phyloP scores from a whole-genome alignment of 2,113 vertebrate genomes.

The Lethenteron reissneri region DNA sequence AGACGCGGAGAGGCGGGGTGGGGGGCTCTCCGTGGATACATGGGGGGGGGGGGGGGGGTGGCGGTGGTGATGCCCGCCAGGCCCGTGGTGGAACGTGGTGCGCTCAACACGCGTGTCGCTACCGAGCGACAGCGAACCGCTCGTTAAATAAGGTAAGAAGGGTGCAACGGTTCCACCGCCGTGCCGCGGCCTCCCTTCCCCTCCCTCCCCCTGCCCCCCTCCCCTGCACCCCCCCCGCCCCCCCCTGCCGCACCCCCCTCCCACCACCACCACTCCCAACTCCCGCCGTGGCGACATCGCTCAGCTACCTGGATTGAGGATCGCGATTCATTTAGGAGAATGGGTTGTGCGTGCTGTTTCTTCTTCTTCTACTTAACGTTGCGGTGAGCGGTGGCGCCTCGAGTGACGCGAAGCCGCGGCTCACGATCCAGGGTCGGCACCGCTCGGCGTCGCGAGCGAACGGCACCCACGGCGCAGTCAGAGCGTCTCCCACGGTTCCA shows the following conservation, averaged over 20 bases:
- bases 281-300: no score
- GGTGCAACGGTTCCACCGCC: background rate
- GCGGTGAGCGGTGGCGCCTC: conserved; percentile 26
- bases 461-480: background rate
- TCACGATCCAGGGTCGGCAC: conserved; percentile 8
- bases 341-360: conserved; percentile 5
- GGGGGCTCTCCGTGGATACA: no score
- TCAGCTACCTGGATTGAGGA: no score
- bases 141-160: no score
- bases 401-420: conserved; percentile 8
- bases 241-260: background rate
- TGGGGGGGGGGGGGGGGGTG: no score
- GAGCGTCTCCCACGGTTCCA: no score
- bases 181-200: background rate
- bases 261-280: background rate
- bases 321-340: no score
- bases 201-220: background rate
- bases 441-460: background rate
- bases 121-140: no score
- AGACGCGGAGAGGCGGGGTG: no score
- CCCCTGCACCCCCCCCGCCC: fast-evolving
- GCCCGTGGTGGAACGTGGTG: no score
- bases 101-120: no score
- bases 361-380: conserved; percentile 21
- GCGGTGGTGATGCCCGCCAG: no score